phyloP scores from a whole-genome alignment of 2,113 vertebrate species.

The Aphyosemion australe region DNA sequence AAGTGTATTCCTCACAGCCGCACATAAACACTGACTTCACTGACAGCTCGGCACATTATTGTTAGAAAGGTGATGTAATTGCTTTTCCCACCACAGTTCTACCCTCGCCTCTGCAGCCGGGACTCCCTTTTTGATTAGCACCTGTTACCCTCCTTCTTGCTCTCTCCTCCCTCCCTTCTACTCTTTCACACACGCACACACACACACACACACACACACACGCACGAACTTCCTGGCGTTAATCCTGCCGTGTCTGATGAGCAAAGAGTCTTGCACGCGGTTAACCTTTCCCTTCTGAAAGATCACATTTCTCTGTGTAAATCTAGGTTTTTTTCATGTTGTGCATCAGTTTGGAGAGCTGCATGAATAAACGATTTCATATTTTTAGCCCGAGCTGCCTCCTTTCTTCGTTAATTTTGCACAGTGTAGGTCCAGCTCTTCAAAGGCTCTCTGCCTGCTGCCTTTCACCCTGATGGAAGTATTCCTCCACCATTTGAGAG shows the following conservation, averaged over 20 bases:
- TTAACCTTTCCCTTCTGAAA: conserved; percentile 41
- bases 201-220: conserved; percentile 10
- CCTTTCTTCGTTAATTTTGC: conserved; percentile 13
- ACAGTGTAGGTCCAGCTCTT: conserved; percentile 31
- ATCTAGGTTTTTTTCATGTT: conserved; percentile 11
- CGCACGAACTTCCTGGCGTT: conserved; percentile 26
- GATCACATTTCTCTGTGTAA: conserved; percentile 40
- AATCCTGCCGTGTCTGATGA: conserved; percentile 64
- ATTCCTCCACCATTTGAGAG: conserved; percentile 61
- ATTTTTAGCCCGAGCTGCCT: not conserved
- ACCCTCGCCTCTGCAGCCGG: conserved; percentile 56
- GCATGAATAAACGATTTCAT: conserved; percentile 6
- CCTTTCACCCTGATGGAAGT: conserved; percentile 26
- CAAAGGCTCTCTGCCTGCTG: conserved; percentile 19
- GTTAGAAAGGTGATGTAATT: conserved; percentile 75
- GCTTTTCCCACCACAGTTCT: conserved; percentile 52
- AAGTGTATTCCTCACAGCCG: conserved; percentile 35
- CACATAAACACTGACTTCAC: conserved; percentile 29
- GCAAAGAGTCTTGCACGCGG: conserved; percentile 23
- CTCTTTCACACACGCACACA: not conserved
- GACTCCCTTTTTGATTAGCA: conserved; percentile 79
- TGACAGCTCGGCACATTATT: conserved; percentile 56
- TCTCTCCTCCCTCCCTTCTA: not conserved
- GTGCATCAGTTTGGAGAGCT: not conserved
- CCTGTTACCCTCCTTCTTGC: conserved; percentile 74